These are phyloP conservation scores for Tethea ocularis DNA, from an alignment of 2,888 invertebrate genomes.

Conservation along the genomic window DNA sequence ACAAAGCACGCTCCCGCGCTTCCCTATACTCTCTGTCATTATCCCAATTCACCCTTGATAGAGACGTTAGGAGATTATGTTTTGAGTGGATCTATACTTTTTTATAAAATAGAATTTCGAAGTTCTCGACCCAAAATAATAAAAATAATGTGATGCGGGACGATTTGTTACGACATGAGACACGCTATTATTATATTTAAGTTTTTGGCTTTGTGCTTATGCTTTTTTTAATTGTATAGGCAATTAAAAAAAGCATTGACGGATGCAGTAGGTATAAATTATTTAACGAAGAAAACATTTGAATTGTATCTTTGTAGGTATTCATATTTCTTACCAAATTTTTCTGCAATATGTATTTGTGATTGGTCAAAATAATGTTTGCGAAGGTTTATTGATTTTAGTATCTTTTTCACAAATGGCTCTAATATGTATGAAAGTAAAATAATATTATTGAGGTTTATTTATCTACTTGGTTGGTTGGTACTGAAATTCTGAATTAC, in stretches of 20 bases:
- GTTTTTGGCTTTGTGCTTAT: conserved; percentile 17
- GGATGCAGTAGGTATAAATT: too few relatives aligned
- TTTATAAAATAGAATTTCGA: conserved; percentile 36
- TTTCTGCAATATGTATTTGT: too few relatives aligned
- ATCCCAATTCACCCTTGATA: conserved; percentile 65
- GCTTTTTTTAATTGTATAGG: neutral
- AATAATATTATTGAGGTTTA: too few relatives aligned
- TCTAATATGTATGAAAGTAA: too few relatives aligned
- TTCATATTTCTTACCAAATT: too few relatives aligned
- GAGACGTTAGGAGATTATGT: conserved; percentile 57
- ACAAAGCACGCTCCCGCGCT: conserved; percentile 13
- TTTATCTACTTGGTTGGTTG: too few relatives aligned
- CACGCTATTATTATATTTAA: conserved; percentile 20
- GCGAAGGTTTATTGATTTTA: too few relatives aligned
- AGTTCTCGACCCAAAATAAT: conserved; percentile 25
- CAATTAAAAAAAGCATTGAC: too few relatives aligned
- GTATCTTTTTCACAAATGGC: too few relatives aligned
- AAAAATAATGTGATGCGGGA: conserved; percentile 34
- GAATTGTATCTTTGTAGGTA: too few relatives aligned
- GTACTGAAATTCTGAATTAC: neutral
- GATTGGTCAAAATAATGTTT: too few relatives aligned
- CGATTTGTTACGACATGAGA: conserved; percentile 32
- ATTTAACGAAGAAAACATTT: too few relatives aligned
- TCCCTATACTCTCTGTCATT: conserved; percentile 53
- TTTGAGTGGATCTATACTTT: conserved; percentile 22